Conservation (phyloP, 2,797 vertebrate genomes). For the Anguilla marmorata region DNA sequence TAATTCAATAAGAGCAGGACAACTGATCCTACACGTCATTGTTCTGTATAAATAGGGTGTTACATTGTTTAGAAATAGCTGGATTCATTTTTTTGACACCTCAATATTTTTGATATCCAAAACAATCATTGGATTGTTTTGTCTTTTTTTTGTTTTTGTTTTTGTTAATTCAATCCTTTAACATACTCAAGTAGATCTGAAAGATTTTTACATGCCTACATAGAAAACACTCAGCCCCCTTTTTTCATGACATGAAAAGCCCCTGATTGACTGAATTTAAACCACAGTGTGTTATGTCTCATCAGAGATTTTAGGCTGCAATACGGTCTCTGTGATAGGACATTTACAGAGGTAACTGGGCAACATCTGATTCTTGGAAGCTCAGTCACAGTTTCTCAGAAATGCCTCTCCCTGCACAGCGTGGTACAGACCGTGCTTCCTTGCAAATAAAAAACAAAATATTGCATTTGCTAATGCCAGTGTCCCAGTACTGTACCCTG, state of each 20-base stretch:
- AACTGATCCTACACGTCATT: neutral
- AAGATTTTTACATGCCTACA: neutral
- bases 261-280: neutral
- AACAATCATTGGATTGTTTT: neutral
- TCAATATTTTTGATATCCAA: neutral
- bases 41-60: neutral
- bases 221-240: neutral
- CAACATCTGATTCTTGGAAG: conserved; percentile 23
- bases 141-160: too few species aligned
- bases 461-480: neutral
- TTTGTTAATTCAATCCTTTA: neutral
- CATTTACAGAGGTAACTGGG: neutral
- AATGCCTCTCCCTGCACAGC: conserved; percentile 6
- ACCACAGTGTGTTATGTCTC: neutral
- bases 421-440: conserved; percentile 9
- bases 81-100: neutral
- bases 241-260: neutral
- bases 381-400: conserved; percentile 5
- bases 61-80: neutral
- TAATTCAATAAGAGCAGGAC: neutral
- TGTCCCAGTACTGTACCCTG: neutral
- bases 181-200: neutral
- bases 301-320: neutral
- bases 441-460: neutral
- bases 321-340: neutral